A percentile compares a stretch with the other conserved stretches of the same genome.
Conservation (phyloP, 2,888 invertebrate species). For the Aphidoletes aphidimyza region DNA sequence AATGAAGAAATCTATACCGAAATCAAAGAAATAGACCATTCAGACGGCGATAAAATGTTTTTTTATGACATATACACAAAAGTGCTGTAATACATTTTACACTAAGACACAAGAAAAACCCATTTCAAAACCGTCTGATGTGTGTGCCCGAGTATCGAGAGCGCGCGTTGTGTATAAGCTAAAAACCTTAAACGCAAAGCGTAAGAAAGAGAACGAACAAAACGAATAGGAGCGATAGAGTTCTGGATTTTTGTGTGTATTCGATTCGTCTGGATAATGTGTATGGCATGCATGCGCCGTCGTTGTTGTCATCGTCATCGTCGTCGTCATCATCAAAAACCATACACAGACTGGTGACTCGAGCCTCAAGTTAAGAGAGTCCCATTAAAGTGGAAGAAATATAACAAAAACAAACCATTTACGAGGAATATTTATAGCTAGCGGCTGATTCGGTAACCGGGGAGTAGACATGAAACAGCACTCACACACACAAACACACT, state of each 20-base stretch:
- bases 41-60: slow-evolving; percentile 53
- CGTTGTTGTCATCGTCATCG: slow-evolving; percentile 25
- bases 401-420: slow-evolving; percentile 55
- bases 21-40: slow-evolving; percentile 54
- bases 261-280: slow-evolving; percentile 44
- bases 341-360: neutral
- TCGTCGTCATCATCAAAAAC: slow-evolving; percentile 39
- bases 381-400: slow-evolving; percentile 54
- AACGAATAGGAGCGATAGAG: no score
- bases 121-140: slow-evolving; percentile 51
- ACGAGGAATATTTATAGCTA: slow-evolving; percentile 54
- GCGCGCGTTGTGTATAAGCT: no score
- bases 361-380: slow-evolving; percentile 33
- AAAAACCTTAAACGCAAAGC: no score
- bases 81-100: slow-evolving; percentile 26
- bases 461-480: slow-evolving; percentile 13
- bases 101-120: slow-evolving; percentile 49
- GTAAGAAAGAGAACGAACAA: no score
- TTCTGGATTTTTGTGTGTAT: neutral
- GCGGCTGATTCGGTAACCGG: slow-evolving; percentile 54
- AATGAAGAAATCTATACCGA: slow-evolving; percentile 53
- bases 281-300: slow-evolving; percentile 51
- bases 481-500: neutral
- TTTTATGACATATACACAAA: slow-evolving; percentile 53
- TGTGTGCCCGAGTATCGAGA: neutral